Evolutionary conservation across 1,140 invertebrate species (phyloP), one percentile per base, ranked within the genome.

Genomic region (Pseudomyrmex cubaensis): DNA sequence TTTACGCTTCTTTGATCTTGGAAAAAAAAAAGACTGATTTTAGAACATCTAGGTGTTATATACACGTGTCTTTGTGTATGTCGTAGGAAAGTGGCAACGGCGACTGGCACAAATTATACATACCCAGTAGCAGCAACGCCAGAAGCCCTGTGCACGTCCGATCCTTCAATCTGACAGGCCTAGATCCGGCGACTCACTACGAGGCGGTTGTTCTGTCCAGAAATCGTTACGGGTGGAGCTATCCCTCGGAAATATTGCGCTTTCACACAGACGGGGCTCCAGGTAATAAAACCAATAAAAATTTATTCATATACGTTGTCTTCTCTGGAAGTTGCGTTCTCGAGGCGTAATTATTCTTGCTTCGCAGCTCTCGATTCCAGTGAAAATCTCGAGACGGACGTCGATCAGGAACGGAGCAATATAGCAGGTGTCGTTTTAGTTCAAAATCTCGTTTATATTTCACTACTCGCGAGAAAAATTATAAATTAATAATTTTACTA

Each of bases 181-280:
- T 97, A 9, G 95, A 95, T n/a, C 94, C 95, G 13, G 95, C 95
- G 52, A 96, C 95, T 0, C 95, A 96, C 4, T 97, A 97, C 87
- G 97, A 97, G 91, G 96, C 96, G 0, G 93, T 96, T 2, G 94
- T 97, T 8, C 94, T 96, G 22, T 96, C 96, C 1, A 95, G 96
- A 92, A 97, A 97, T 93, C 95, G 95, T 82, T 97, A 95, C 86
- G 97, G 97, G 2, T 96, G 95, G 95, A 96, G 96, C 67, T 95
- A 95, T 85, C 95, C 95, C 1, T 96, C 96, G 9, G 95, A 95
- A 17, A 94, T 96, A 44, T 94, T 96, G 57, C 94, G 95, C 85
- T 97, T 97, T 87, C 94, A 96, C 10, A 97, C 96, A 2, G 94
- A 95, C n/a, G 95, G 96, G 63, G 94, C 95, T 89, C 94, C 96